Conservation (phyloP, 2,797 vertebrate genomes). For the Catharus ustulatus region DNA sequence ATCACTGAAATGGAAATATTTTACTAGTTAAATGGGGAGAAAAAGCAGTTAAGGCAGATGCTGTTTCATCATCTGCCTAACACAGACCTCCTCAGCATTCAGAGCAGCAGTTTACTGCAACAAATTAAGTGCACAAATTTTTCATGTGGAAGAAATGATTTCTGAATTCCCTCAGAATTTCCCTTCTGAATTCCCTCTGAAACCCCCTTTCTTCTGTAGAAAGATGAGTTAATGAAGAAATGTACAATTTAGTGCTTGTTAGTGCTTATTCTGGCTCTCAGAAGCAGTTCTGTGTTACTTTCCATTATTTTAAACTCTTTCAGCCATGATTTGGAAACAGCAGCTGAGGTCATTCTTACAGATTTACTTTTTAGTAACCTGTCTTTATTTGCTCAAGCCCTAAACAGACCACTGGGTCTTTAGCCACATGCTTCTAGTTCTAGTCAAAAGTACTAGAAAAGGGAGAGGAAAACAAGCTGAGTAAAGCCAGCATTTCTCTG, state of each 20-base stretch:
- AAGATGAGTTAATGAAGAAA: slow-evolving; percentile 32
- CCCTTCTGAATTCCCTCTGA: slow-evolving; percentile 16
- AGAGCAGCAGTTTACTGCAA: slow-evolving; percentile 3
- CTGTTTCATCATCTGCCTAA: slow-evolving; percentile 11
- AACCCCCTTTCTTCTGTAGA: background rate
- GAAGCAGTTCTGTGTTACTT: background rate
- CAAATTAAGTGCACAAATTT: slow-evolving; percentile 25
- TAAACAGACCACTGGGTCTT: background rate
- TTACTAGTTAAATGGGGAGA: background rate
- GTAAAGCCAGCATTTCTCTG: background rate
- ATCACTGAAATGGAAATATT: slow-evolving; percentile 12
- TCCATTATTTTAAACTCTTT: slow-evolving; percentile 12
- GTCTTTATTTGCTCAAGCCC: background rate
- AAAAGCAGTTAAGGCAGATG: background rate
- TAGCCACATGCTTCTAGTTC: background rate
- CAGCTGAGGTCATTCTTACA: background rate
- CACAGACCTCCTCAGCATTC: background rate
- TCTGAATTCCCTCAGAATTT: slow-evolving; percentile 15
- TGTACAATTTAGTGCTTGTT: background rate
- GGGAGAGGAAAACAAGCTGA: background rate
- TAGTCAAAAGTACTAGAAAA: background rate
- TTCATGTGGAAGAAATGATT: slow-evolving; percentile 35
- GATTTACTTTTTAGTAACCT: background rate
- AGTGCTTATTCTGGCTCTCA: background rate
- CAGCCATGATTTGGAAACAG: background rate